A percentile compares a stretch with the other conserved stretches of the same genome.
Evolutionary conservation across 2,797 vertebrate species (phyloP).

Genomic region (Paramormyrops hopkinsi): DNA sequence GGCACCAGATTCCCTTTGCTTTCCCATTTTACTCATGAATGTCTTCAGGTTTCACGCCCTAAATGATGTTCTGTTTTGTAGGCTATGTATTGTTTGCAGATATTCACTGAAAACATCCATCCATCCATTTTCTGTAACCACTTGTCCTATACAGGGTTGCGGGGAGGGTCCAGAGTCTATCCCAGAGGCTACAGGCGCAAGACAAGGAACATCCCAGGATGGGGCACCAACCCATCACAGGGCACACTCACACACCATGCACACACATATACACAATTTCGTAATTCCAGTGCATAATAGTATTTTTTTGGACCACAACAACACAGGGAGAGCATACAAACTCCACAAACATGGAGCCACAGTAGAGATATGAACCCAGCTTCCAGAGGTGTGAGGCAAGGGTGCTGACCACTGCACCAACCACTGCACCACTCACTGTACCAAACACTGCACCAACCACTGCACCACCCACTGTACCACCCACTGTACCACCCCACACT

Average conservation of each 20-base stretch:
- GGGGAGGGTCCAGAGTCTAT: neutral
- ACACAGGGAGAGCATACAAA: neutral
- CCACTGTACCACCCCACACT: neutral
- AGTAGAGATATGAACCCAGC: neutral
- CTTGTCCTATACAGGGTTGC: neutral
- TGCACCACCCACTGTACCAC: neutral
- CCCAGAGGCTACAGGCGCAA: neutral
- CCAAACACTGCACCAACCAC: neutral
- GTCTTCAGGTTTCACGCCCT: neutral
- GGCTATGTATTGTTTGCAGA: neutral
- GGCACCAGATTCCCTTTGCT: neutral
- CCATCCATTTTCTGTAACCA: neutral
- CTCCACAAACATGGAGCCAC: neutral
- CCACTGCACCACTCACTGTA: neutral
- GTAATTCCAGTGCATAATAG: no score
- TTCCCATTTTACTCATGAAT: neutral
- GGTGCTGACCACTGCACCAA: neutral
- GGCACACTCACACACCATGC: no score
- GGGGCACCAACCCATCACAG: neutral
- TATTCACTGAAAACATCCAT: neutral
- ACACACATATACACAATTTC: no score
- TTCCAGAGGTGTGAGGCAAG: neutral
- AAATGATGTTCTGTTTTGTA: neutral
- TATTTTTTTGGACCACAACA: neutral
- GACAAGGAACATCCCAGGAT: neutral